Evolutionary conservation across 64 coral and sea anemone species (phyloP).

Genomic region (Actinia equina): DNA sequence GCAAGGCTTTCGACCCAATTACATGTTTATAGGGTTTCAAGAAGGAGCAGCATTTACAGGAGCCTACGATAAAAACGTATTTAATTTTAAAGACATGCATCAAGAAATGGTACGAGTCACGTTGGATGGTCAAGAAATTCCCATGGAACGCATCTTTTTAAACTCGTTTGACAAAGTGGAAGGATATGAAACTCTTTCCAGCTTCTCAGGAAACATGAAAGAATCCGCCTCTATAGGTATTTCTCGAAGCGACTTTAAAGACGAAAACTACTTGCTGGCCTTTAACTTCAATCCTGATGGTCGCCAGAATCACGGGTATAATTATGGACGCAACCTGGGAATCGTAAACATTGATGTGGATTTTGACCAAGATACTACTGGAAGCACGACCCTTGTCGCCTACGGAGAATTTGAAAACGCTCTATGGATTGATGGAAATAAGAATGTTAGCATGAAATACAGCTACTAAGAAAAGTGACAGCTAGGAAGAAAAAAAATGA

Average conservation of each 20-base stretch:
- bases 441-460: slow-evolving; percentile 19
- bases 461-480: not conserved
- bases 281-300: slow-evolving; percentile 28
- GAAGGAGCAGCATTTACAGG: not conserved
- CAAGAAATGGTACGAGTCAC: slow-evolving; percentile 4
- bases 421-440: slow-evolving; percentile 23
- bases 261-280: not conserved
- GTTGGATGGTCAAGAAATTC: slow-evolving; percentile 10
- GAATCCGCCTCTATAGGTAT: not conserved
- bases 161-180: not conserved
- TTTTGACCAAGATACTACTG: not conserved
- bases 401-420: not conserved
- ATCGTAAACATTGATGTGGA: slow-evolving; percentile 8
- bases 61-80: not conserved
- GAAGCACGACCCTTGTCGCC: not conserved
- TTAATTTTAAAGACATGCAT: not conserved
- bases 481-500: not conserved
- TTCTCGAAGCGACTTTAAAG: not conserved
- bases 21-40: not conserved
- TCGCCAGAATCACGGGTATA: slow-evolving; percentile 2
- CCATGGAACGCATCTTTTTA: not conserved
- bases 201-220: not conserved
- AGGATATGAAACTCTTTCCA: not conserved
- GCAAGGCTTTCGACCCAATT: not conserved
- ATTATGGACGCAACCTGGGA: slow-evolving; percentile 2